Evolutionary conservation across 2,797 vertebrate species (phyloP), one percentile per base, ranked within the genome.

Genomic region (Falco biarmicus): DNA sequence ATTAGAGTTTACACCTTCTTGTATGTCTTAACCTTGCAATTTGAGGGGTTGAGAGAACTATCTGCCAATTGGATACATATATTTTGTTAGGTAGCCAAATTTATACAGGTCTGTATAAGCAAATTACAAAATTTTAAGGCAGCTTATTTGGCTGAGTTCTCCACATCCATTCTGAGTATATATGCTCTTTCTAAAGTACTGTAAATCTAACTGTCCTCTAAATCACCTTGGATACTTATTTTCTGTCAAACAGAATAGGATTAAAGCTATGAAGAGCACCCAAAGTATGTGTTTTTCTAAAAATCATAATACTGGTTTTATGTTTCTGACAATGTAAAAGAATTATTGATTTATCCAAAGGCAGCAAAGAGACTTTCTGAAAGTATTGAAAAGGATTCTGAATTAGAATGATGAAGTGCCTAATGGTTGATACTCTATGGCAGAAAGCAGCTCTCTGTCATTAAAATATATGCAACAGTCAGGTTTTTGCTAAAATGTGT

Each of bases 281-380:
- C 51, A 65, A 92, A 93, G 45, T 19, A 57, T n/a, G 50, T 25
- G 16, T 74, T 53, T 91, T 87, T 93, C 60, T 87, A 83, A 93
- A 93, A 86, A 89, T 70, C 45, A 43, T 92, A 85, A 84, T 74
- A 51, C 17, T 54, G 11, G 7, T 47, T 87, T 93, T 84, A 70
- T 76, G 53, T 47, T 94, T 93, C 83, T 74, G 53, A 63, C 60
- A 90, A 69, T 31, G 20, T 19, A 89, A 90, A 93, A 87, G 57
- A 96, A 87, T 80, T 92, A 93, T 10, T 75, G 86, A 75, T 94
- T 93, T 89, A 80, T 90, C 53, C 60, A 88, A 91, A 90, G 47
- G 54, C 59, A 89, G 48, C 18, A 89, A 64, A 84, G 26, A 87
- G 41, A 21, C 29, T 90, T 92, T 74, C 74, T 78, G 60, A 63